These are phyloP conservation scores for Vidua chalybeata DNA, from an alignment of 2,113 vertebrate genomes.

Conservation along the genomic window DNA sequence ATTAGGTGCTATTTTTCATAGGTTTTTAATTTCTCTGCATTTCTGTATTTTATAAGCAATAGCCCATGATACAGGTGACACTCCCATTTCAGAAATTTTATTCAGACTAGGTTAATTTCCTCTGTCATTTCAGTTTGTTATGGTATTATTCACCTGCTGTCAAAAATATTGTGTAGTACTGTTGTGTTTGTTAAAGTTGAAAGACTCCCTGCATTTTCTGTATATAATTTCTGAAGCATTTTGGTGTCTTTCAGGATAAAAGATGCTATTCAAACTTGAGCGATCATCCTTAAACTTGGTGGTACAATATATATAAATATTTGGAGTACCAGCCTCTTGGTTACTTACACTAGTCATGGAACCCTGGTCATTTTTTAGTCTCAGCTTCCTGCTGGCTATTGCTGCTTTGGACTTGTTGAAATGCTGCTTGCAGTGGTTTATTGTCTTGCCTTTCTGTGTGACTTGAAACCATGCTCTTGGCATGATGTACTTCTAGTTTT, in stretches of 20 bases:
- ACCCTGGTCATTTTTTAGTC: background rate
- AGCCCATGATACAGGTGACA: background rate
- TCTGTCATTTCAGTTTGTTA: background rate
- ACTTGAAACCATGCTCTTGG: background rate
- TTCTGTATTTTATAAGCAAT: background rate
- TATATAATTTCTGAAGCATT: background rate
- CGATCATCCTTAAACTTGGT: background rate
- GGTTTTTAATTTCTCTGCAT: background rate
- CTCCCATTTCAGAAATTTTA: background rate
- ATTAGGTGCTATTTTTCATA: background rate
- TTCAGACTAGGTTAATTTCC: background rate
- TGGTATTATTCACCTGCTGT: background rate
- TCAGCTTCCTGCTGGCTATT: background rate
- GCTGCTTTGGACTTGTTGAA: background rate
- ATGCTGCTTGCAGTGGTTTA: background rate
- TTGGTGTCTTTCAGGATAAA: background rate
- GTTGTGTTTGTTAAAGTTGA: background rate
- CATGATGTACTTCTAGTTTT: background rate
- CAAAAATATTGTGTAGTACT: background rate
- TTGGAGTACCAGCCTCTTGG: background rate
- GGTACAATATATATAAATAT: background rate
- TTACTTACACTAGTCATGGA: background rate
- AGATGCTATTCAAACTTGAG: background rate
- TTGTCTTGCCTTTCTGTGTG: background rate
- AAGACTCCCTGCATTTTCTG: background rate